Evolutionary conservation across 2,888 invertebrate genomes (phyloP).

Genomic region (Erannis defoliaria): DNA sequence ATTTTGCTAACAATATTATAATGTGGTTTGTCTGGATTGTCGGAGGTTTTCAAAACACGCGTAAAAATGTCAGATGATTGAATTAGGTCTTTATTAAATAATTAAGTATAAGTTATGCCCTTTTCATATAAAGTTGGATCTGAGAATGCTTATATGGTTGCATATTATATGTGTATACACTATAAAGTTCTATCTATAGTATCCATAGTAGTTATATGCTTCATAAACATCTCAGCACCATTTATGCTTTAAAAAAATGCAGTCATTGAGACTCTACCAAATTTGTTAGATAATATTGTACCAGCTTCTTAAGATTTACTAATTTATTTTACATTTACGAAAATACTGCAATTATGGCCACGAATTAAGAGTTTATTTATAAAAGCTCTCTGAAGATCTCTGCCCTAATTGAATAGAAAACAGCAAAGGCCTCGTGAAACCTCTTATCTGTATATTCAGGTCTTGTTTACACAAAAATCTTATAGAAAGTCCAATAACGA

Average conservation of each 20-base stretch:
- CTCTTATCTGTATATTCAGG: background rate
- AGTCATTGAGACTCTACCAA: too few relatives aligned
- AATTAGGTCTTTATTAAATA: background rate
- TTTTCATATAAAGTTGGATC: background rate
- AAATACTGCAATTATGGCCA: background rate
- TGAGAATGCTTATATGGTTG: too few relatives aligned
- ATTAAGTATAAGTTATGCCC: background rate
- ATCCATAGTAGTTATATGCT: too few relatives aligned
- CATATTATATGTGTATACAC: too few relatives aligned
- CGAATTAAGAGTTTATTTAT: slow-evolving; percentile 7
- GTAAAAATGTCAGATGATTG: background rate
- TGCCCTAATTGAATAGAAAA: background rate
- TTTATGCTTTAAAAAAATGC: too few relatives aligned
- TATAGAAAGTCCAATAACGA: background rate
- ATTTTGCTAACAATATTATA: slow-evolving; percentile 39
- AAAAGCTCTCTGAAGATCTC: background rate
- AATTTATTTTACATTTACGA: background rate
- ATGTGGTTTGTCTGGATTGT: slow-evolving; percentile 6
- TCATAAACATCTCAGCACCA: too few relatives aligned
- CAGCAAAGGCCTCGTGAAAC: background rate
- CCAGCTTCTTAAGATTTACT: background rate
- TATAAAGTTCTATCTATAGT: too few relatives aligned
- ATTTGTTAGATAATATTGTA: background rate
- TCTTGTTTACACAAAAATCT: background rate
- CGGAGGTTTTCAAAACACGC: background rate